Evolutionary conservation across 2,888 invertebrate genomes (phyloP), one percentile per base, ranked within the genome.

Genomic region (Teleiodes luculella): DNA sequence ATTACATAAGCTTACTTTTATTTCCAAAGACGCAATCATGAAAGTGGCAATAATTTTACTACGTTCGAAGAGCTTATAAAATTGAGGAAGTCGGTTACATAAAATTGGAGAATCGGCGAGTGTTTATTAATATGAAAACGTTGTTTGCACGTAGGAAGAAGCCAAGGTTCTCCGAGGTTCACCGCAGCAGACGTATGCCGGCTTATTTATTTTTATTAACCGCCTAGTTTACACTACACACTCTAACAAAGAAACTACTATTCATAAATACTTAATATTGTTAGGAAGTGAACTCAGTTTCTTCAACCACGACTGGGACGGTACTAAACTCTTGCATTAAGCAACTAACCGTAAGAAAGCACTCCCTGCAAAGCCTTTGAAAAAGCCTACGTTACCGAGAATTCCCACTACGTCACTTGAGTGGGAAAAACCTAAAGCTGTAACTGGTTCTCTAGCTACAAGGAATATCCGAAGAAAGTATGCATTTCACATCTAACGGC

Each of bases 131-230:
- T 75, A 76, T 62, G 65, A 43, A 68, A 70, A 70, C 67, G 66
- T 63, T 71, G 68, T 76, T 77, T 61, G 67, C 66, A 68, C 69
- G 73, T 69, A 65, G 62, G 72, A 71, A 64, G 68, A 67, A 71
- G 54, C 72, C 80, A 82, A 81, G 80, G 80, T 73, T 74, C 61
- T 54, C 57, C 58, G 30, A 45, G 67, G 67, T 70, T 64, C 60
- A 60, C 71, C 66, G 62, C 71, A 72, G 70, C 72, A 70, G 68
- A 67, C 74, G 70, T 74, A 68, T 67, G 76, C 71, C 65, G 74
- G 74, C 77, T 80, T 83, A 83, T 84, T 84, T 85, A 82, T 68
- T 80, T 79, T 80, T 80, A 83, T 78, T 68, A 74, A 76, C 78
- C 70, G 70, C 75, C 64, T 68, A 66, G 76, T 74, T 76, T 79